Evolutionary conservation across 2,888 invertebrate genomes (phyloP), one percentile per base, ranked within the genome.

Genomic region (Dryadula phaetusa): DNA sequence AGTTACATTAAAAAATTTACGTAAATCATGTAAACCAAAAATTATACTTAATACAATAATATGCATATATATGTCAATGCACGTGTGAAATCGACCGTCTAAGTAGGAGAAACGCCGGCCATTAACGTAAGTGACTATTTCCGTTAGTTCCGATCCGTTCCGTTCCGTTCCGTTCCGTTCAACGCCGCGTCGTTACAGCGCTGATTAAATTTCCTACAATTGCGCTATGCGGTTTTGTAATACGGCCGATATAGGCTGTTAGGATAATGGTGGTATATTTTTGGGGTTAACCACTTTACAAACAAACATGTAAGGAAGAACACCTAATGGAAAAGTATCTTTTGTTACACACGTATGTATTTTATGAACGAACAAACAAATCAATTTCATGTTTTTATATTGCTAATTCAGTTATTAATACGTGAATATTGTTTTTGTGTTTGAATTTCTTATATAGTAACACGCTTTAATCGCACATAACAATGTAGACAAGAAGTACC

Each of bases 131-230:
- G 56, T 56, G 56, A 40, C 56, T 56, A 40, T 40, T 40, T 56
- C 40, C 56, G 22, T 56, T 56, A 56, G 56, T 56, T 37, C 22
- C 22, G n/a, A n/a, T 40, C 12, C 22, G 25, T 40, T 40, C 37
- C 3, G 40, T 12, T 37, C 14, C n/a, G n/a, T n/a, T 40, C 12
- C 22, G 25, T 40, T 40, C 37, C 3, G 40, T 12, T 37, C 14
- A 56, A 14, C 56, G 56, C 7, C 22, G 37, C 56, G 56, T 6
- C 22, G 37, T 22, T 56, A 56, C 22, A 40, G 25, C 56, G 40
- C 40, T 56, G 56, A 56, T 56, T 56, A 56, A 56, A 56, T 56
- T 56, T 20, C 40, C 22, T 56, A 56, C 56, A 56, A 56, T 10
- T 40, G 40, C 37, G 40, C 40, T 56, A 16, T 56, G 40, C 40